Base-by-base conservation (phyloP, 2,888 invertebrate species). In the Phasia obesa region DNA sequence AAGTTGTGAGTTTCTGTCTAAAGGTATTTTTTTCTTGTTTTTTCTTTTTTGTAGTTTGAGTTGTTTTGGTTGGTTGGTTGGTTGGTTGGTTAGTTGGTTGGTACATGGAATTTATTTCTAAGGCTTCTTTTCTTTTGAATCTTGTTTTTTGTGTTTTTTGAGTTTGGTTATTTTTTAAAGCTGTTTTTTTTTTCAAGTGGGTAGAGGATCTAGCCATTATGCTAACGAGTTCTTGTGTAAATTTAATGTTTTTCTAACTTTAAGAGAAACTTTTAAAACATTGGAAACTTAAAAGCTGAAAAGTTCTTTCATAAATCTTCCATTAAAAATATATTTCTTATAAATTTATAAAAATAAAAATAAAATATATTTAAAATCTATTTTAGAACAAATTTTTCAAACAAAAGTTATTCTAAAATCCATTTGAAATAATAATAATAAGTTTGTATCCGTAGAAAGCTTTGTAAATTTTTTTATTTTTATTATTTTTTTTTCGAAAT, bases 51-150 rank as follows among this genome's bases (percentile, higher is more conserved):
- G n/a, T 11, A 15, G 38, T 80, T 60, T 51, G 49, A 47, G 44
- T 62, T 79, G 47, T 57, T 75, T 51, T 65, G 47, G 44, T 47
- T n/a, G n/a, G n/a, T n/a, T n/a, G n/a, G n/a, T n/a, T n/a, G n/a
- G n/a, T n/a, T n/a, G n/a, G n/a, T n/a, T n/a, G n/a, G n/a, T n/a
- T n/a, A n/a, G n/a, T 51, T 65, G 47, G 44, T 47, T 49, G 47
- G 55, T 67, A 49, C 67, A 59, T 75, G 47, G 35, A 17, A 51
- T 35, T 31, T 2, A 25, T 65, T 76, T 76, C 11, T 76, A 76
- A 67, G 76, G 76, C 67, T 76, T 76, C 76, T 60, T 69, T 38
- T 67, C n/a, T 49, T 44, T 59, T 21, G 49, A 11, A 35, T 9
- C 35, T 11, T 35, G 35, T 35, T 9, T 35, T 3, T 27, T 47